phyloP scores from a whole-genome alignment of 2,888 invertebrate species.

The Hydriomena furcata region DNA sequence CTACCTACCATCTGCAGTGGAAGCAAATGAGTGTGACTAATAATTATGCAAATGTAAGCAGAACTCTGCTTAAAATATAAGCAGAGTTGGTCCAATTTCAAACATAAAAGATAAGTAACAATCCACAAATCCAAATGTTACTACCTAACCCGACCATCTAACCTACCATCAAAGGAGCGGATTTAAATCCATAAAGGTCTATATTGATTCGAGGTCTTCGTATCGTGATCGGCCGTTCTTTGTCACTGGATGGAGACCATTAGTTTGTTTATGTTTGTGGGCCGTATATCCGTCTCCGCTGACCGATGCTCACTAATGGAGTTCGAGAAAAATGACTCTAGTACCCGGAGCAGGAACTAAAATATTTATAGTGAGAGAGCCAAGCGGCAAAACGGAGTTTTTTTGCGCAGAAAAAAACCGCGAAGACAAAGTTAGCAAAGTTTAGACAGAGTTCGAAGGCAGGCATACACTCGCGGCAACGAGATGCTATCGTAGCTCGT shows the following conservation, averaged over 20 bases:
- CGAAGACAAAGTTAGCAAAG: no score
- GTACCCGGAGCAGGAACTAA: constrained; percentile 37
- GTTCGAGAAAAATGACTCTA: constrained; percentile 65
- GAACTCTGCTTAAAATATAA: not conserved
- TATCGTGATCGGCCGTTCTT: constrained; percentile 62
- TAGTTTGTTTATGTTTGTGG: constrained; percentile 70
- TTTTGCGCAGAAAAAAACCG: no score
- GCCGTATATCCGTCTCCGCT: constrained; percentile 60
- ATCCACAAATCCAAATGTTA: not conserved
- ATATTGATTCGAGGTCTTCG: constrained; percentile 59
- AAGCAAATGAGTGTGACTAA: no score
- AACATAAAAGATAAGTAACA: constrained; percentile 5
- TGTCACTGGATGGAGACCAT: constrained; percentile 64
- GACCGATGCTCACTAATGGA: constrained; percentile 66
- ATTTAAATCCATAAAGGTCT: constrained; percentile 36
- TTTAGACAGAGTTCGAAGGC: no score
- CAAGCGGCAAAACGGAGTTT: no score
- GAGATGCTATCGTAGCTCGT: no score
- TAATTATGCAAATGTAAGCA: not conserved
- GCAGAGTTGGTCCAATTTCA: not conserved
- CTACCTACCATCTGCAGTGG: no score
- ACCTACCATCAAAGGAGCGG: constrained; percentile 30
- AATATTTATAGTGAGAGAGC: constrained; percentile 14
- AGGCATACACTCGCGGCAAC: no score
- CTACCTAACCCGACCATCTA: constrained; percentile 11